Evolutionary conservation across 2,888 invertebrate species (phyloP).

Genomic region (Leptinotarsa tumamoca): DNA sequence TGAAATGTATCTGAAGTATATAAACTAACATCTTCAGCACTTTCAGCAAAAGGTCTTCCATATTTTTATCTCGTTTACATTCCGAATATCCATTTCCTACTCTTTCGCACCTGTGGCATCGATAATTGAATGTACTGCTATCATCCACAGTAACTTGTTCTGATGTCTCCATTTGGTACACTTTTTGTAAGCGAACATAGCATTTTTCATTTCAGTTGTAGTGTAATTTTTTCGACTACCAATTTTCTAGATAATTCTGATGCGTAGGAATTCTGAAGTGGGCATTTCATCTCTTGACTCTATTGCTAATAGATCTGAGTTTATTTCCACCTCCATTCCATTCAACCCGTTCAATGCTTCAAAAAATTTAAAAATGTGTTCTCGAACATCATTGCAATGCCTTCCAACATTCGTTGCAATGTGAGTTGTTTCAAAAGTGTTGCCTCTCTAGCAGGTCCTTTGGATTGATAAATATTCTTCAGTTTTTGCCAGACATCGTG

Average conservation of each 20-base stretch:
- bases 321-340: conserved; percentile 55
- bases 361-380: conserved; percentile 49
- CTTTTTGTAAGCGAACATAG: not conserved
- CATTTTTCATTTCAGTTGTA: not conserved
- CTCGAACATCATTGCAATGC: too few species aligned
- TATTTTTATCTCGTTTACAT: not conserved
- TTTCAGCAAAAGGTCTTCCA: not conserved
- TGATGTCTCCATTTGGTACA: not conserved
- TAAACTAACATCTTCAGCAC: conserved; percentile 3
- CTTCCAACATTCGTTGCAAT: too few species aligned
- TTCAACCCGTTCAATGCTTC: conserved; percentile 57
- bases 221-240: conserved; percentile 46
- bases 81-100: not conserved
- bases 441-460: too few species aligned
- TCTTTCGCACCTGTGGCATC: not conserved
- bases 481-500: not conserved
- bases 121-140: not conserved
- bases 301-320: conserved; percentile 55
- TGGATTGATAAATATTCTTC: too few species aligned
- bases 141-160: not conserved
- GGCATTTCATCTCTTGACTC: conserved; percentile 59
- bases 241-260: conserved; percentile 44
- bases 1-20: not conserved
- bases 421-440: too few species aligned
- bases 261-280: conserved; percentile 49